These are phyloP conservation scores for Yponomeuta evonymella DNA, from an alignment of 2,888 invertebrate genomes.

Conservation along the genomic window DNA sequence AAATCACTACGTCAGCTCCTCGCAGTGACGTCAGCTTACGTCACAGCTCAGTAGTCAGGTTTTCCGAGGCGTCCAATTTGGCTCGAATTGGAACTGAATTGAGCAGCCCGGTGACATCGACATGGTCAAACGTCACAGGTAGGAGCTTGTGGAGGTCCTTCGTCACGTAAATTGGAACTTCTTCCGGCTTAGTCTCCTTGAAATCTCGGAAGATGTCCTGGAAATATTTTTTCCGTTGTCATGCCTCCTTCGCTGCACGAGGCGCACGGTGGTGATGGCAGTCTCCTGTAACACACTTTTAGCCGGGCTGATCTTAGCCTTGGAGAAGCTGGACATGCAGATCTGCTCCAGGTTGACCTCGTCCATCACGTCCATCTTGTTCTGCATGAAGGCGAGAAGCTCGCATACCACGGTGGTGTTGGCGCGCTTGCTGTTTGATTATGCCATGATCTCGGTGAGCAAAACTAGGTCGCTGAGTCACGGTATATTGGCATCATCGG, in stretches of 20 bases:
- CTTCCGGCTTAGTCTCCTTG: background rate
- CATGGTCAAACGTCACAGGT: too few relatives aligned
- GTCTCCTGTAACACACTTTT: background rate
- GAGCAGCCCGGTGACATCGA: too few relatives aligned
- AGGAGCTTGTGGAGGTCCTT: too few relatives aligned
- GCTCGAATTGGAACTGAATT: background rate
- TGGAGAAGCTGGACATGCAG: background rate
- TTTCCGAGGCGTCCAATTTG: background rate
- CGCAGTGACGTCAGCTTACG: background rate
- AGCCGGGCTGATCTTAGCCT: background rate
- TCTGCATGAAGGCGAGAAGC: slow-evolving; percentile 2
- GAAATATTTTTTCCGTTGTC: background rate
- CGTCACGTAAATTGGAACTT: background rate
- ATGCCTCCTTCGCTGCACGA: background rate
- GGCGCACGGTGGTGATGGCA: background rate
- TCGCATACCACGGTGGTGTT: background rate
- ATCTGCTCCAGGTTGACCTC: background rate
- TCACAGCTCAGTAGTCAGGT: background rate
- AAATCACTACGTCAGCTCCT: background rate
- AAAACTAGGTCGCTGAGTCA: too few relatives aligned
- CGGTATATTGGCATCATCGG: too few relatives aligned
- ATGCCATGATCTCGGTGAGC: too few relatives aligned
- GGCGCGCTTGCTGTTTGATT: too few relatives aligned
- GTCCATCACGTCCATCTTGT: background rate
- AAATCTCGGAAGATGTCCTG: background rate